Conservation (phyloP, 2,888 invertebrate species). For the Pseudoips prasinana region DNA sequence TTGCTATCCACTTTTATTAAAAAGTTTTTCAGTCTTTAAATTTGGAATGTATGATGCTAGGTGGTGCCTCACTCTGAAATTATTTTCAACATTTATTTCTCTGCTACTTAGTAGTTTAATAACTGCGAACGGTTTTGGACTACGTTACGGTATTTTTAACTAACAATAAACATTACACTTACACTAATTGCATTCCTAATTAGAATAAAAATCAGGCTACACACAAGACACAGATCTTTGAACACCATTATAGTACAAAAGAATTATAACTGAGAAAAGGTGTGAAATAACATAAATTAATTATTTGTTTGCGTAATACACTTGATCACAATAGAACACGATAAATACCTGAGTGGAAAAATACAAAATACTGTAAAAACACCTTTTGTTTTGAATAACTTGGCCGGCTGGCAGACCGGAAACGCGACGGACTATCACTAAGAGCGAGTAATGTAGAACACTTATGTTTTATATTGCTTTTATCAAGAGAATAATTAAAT, state of each 20-base stretch:
- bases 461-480: conserved; percentile 7
- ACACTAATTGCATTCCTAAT: conserved; percentile 35
- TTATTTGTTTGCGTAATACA: conserved; percentile 5
- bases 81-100: conserved; percentile 7
- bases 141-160: conserved; percentile 26
- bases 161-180: conserved; percentile 29
- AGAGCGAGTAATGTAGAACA: conserved; percentile 7
- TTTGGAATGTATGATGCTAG: conserved; percentile 64
- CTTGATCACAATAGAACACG: conserved; percentile 11
- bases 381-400: conserved; percentile 77
- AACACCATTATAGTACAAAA: conserved; percentile 4
- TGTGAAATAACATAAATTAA: conserved; percentile 2
- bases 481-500: conserved; percentile 15
- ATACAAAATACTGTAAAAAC: conserved; percentile 45
- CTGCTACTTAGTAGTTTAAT: conserved; percentile 1
- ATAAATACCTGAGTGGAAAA: conserved; percentile 25
- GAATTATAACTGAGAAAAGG: conserved; percentile 20
- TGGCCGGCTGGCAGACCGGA: conserved; percentile 68
- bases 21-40: conserved; percentile 67
- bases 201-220: conserved; percentile 29
- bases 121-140: conserved; percentile 7
- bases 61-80: conserved; percentile 45
- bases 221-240: conserved; percentile 13
- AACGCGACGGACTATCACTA: conserved; percentile 40
- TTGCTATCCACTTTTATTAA: conserved; percentile 66